A percentile compares a stretch with the other conserved stretches of the same genome.
Conservation (phyloP, 2,888 invertebrate species). For the Drosophila siamana region DNA sequence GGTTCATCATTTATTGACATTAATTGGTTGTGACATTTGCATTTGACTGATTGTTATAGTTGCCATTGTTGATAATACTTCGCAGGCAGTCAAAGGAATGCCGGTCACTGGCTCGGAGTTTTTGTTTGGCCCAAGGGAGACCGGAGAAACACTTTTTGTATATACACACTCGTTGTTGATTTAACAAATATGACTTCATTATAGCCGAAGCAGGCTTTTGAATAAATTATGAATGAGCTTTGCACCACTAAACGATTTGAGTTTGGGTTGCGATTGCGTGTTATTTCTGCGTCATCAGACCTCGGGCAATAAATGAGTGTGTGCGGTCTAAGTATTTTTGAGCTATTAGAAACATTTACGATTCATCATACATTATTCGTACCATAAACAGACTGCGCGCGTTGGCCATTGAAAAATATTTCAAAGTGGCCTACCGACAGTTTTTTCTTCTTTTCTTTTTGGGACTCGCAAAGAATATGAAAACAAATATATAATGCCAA, state of each 20-base stretch:
- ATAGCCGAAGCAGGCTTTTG: constrained; percentile 55
- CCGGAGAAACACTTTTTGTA: constrained; percentile 36
- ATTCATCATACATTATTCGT: constrained; percentile 17
- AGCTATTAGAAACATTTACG: constrained; percentile 32
- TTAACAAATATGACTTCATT: constrained; percentile 80
- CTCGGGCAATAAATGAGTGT: constrained; percentile 50
- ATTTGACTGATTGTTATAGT: constrained; percentile 79
- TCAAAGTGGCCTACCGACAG: constrained; percentile 65
- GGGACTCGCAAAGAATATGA: constrained; percentile 6
- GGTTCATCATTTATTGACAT: constrained; percentile 81
- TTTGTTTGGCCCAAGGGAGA: constrained; percentile 36
- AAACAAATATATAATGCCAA: constrained; percentile 46
- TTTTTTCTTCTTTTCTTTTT: no score
- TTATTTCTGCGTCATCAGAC: constrained; percentile 60
- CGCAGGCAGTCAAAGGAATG: constrained; percentile 25
- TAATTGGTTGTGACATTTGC: constrained; percentile 84
- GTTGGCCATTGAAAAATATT: constrained; percentile 50
- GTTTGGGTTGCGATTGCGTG: constrained; percentile 54
- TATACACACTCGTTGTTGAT: constrained; percentile 31
- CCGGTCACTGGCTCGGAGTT: constrained; percentile 28
- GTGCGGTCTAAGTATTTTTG: constrained; percentile 48
- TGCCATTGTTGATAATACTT: constrained; percentile 82
- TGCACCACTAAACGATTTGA: constrained; percentile 45
- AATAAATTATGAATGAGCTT: constrained; percentile 75
- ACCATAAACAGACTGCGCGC: constrained; percentile 4